Conservation (phyloP, 2,888 invertebrate species). For the Cryptocephalus primarius region DNA sequence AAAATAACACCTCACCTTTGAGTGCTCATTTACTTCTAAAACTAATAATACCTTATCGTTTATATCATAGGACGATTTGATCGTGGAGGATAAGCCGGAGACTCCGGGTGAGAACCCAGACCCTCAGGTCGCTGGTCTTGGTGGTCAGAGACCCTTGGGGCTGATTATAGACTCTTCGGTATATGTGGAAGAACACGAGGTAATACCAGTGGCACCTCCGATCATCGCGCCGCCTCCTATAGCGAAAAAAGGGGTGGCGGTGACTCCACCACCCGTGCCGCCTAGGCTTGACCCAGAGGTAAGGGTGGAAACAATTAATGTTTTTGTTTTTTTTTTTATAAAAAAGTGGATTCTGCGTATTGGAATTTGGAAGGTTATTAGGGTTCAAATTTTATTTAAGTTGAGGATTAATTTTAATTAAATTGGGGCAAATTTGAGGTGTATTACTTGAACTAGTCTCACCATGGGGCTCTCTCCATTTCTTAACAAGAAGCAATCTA, state of each 20-base stretch:
- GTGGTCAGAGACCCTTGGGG: conserved; percentile 69
- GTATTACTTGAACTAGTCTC: too few species aligned
- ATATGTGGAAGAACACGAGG: not conserved
- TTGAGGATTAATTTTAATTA: too few species aligned
- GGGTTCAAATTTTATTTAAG: too few species aligned
- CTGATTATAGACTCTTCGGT: conserved; percentile 31
- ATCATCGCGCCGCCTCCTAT: conserved; percentile 41
- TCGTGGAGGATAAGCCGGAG: conserved; percentile 51
- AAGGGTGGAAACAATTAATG: conserved; percentile 2
- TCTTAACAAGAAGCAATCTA: too few species aligned
- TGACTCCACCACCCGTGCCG: conserved; percentile 48
- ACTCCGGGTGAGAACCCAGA: conserved; percentile 72
- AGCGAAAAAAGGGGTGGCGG: conserved; percentile 40
- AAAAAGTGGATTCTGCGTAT: too few species aligned
- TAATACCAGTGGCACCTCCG: conserved; percentile 28
- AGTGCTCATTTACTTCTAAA: too few species aligned
- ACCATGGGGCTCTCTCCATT: too few species aligned
- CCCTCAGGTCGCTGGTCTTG: conserved; percentile 61
- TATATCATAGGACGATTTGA: conserved; percentile 32
- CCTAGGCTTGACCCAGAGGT: conserved; percentile 49
- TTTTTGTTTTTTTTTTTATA: too few species aligned
- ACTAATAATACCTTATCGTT: not conserved
- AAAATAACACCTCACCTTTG: too few species aligned
- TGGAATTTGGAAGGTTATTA: too few species aligned
- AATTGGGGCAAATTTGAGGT: too few species aligned